These are phyloP conservation scores for Myiotriccus ornatus DNA, from an alignment of 2,797 vertebrate genomes.

Conservation along the genomic window DNA sequence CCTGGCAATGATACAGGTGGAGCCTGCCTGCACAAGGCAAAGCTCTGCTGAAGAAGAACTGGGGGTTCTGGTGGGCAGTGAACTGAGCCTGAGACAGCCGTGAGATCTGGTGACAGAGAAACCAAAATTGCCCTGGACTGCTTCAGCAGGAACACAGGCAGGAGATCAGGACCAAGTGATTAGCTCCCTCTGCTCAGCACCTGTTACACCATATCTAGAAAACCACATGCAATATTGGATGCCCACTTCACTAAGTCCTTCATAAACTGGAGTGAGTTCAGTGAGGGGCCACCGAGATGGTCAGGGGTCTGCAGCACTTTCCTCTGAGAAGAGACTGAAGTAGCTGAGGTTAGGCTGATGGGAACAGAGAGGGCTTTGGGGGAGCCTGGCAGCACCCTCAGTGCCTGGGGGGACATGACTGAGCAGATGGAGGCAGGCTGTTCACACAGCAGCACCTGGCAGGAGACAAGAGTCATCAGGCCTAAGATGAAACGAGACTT, in stretches of 20 bases:
- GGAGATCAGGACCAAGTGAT: background rate
- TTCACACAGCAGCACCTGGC: background rate
- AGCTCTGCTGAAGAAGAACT: background rate
- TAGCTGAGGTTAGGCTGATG: accelerated
- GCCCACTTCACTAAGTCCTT: background rate
- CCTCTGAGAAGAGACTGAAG: background rate
- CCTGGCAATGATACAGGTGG: background rate
- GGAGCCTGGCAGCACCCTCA: background rate
- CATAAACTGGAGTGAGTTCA: background rate
- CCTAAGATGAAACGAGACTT: background rate
- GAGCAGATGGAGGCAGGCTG: background rate
- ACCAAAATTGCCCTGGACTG: background rate
- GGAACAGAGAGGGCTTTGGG: background rate
- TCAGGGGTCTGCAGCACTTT: background rate
- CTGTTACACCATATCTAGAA: background rate
- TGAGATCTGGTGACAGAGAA: background rate
- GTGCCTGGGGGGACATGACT: accelerated
- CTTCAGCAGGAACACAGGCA: background rate
- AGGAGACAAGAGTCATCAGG: background rate
- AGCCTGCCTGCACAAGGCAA: background rate
- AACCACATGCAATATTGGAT: background rate
- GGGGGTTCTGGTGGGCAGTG: background rate
- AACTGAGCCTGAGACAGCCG: background rate
- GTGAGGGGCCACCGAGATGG: background rate
- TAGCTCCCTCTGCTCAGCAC: background rate